Evolutionary conservation across 2,888 invertebrate genomes (phyloP).

Genomic region (Thumatha senex): DNA sequence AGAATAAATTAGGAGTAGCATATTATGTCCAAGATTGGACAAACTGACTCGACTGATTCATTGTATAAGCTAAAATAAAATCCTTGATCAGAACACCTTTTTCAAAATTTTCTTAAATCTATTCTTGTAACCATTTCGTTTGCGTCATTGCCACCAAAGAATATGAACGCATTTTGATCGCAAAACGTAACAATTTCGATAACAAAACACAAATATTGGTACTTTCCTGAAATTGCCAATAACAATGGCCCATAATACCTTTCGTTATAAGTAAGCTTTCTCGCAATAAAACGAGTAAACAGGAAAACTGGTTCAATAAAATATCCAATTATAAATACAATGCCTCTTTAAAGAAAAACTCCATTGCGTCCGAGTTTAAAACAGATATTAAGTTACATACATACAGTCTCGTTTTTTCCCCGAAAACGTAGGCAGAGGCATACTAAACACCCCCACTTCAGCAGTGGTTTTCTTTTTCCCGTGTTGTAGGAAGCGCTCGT

Average conservation of each 20-base stretch:
- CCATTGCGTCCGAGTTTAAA: constrained; percentile 1
- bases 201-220: constrained; percentile 1
- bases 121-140: too few species aligned
- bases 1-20: too few species aligned
- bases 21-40: too few species aligned
- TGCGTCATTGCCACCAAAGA: neutral
- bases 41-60: too few species aligned
- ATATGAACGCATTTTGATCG: neutral
- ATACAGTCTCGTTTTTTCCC: neutral
- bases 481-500: too few species aligned
- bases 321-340: constrained; percentile 6
- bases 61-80: too few species aligned
- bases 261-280: constrained; percentile 1
- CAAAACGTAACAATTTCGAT: neutral
- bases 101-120: too few species aligned
- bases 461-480: neutral
- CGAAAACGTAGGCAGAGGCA: too few species aligned
- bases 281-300: neutral
- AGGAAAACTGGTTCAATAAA: constrained; percentile 9
- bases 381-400: neutral
- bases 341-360: constrained; percentile 6
- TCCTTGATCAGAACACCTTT: too few species aligned
- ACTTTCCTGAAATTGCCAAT: neutral
- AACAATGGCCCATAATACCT: neutral
- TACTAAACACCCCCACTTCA: too few species aligned